Conservation (phyloP, 2,888 invertebrate species). For the Andrena bucephala region DNA sequence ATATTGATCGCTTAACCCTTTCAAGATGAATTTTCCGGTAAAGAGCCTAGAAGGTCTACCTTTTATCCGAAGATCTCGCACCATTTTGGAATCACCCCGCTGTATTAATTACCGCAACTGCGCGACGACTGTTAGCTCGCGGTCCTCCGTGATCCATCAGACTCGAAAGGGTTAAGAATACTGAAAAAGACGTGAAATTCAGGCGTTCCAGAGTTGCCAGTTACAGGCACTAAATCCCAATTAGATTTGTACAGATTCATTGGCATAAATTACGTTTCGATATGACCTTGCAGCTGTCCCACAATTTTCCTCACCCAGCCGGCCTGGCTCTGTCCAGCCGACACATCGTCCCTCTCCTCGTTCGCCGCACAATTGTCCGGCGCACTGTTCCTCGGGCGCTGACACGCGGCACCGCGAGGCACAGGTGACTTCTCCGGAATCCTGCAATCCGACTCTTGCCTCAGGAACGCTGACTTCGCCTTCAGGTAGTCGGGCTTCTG, state of each 20-base stretch:
- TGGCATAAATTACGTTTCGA: slow-evolving; percentile 77
- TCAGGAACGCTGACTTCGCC: slow-evolving; percentile 56
- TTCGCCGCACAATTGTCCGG: slow-evolving; percentile 20
- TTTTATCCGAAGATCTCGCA: neutral
- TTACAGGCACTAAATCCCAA: neutral
- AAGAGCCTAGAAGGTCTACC: neutral
- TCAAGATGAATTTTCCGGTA: neutral
- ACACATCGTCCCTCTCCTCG: slow-evolving; percentile 79
- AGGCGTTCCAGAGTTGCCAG: neutral
- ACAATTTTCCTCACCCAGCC: slow-evolving; percentile 84
- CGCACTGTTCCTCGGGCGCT: slow-evolving; percentile 7
- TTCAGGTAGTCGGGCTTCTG: slow-evolving; percentile 79
- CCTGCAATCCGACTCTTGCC: slow-evolving; percentile 43
- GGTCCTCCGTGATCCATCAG: neutral
- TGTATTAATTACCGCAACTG: neutral
- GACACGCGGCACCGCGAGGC: slow-evolving; percentile 21
- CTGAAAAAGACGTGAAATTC: slow-evolving; percentile 39
- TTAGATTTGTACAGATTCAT: slow-evolving; percentile 60
- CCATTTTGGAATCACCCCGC: neutral
- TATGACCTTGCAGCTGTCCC: slow-evolving; percentile 81
- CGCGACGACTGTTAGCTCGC: neutral
- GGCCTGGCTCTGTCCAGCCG: slow-evolving; percentile 83
- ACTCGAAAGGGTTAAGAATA: slow-evolving; percentile 25
- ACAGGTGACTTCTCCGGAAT: neutral
- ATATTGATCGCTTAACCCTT: slow-evolving; percentile 26